Evolutionary conservation across 2,797 vertebrate genomes (phyloP).

Genomic region (Gymnoscopelus microlampas): DNA sequence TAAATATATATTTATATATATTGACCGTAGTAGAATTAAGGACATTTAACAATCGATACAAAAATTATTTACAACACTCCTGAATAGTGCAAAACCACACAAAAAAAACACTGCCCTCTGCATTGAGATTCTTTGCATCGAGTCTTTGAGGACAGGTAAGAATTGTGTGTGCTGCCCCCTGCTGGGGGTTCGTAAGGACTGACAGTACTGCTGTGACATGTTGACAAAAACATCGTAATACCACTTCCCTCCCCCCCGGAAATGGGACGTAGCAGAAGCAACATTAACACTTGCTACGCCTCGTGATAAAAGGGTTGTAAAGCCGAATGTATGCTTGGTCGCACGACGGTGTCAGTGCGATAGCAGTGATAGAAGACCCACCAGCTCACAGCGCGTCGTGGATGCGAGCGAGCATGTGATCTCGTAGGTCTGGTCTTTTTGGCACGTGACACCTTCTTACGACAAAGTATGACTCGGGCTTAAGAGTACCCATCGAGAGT

Average conservation of each 20-base stretch:
- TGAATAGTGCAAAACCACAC: conserved; percentile 83
- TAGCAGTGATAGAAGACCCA: no score
- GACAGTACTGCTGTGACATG: conserved; percentile 53
- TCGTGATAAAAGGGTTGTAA: not conserved
- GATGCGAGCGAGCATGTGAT: no score
- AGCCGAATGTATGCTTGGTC: no score
- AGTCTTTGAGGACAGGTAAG: conserved; percentile 58
- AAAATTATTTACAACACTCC: conserved; percentile 82
- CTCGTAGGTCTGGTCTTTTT: no score
- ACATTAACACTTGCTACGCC: not conserved
- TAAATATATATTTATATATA: conserved; percentile 75
- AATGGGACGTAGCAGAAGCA: conserved; percentile 24
- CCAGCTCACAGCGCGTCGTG: no score
- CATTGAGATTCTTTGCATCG: conserved; percentile 64
- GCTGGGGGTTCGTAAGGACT: conserved; percentile 39
- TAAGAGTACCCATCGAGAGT: not conserved
- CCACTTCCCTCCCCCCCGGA: conserved; percentile 11
- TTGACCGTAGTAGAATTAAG: conserved; percentile 71
- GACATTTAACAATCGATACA: conserved; percentile 75
- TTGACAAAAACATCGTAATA: conserved; percentile 27
- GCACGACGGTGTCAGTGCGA: no score
- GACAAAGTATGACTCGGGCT: no score
- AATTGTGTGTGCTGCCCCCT: conserved; percentile 61
- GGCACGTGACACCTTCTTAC: no score
- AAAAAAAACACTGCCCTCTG: conserved; percentile 56